Conservation (phyloP, 1,140 invertebrate genomes). For the Microplitis mediator region DNA sequence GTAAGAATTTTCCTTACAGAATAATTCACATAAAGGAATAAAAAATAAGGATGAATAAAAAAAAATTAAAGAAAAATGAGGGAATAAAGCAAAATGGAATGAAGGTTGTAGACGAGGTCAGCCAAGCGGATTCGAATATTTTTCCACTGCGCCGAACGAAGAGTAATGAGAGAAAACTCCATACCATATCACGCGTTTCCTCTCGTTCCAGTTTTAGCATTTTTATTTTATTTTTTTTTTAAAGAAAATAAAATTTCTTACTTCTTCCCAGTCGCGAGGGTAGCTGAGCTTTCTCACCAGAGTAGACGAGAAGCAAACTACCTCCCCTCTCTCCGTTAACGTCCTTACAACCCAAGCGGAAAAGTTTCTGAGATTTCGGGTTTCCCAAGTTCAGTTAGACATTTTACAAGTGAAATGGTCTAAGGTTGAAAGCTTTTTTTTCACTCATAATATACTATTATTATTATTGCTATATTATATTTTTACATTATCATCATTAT, state of each 20-base stretch:
- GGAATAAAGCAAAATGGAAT: constrained; percentile 21
- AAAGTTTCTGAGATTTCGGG: constrained; percentile 31
- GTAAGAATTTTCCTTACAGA: constrained; percentile 10
- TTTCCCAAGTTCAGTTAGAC: constrained; percentile 18
- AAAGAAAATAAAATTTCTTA: constrained; percentile 13
- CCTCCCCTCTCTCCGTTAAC: neutral
- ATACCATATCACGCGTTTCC: neutral
- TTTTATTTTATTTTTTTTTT: neutral
- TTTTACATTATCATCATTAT: no score
- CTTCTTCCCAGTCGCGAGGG: constrained; percentile 11
- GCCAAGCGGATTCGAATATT: constrained; percentile 45
- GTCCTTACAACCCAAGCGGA: constrained; percentile 19
- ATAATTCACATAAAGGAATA: constrained; percentile 4
- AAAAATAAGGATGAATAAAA: neutral
- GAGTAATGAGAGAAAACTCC: constrained; percentile 37
- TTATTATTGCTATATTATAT: no score
- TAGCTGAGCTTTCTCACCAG: neutral
- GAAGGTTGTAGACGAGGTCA: constrained; percentile 34
- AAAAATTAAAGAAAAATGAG: constrained; percentile 4
- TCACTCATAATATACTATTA: neutral
- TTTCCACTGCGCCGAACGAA: constrained; percentile 38
- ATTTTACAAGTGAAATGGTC: constrained; percentile 29
- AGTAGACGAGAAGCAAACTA: neutral
- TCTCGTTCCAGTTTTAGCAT: constrained; percentile 10
- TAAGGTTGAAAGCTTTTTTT: constrained; percentile 20